Conservation (phyloP, 2,888 invertebrate species). For the Sinhomidia bicolor region DNA sequence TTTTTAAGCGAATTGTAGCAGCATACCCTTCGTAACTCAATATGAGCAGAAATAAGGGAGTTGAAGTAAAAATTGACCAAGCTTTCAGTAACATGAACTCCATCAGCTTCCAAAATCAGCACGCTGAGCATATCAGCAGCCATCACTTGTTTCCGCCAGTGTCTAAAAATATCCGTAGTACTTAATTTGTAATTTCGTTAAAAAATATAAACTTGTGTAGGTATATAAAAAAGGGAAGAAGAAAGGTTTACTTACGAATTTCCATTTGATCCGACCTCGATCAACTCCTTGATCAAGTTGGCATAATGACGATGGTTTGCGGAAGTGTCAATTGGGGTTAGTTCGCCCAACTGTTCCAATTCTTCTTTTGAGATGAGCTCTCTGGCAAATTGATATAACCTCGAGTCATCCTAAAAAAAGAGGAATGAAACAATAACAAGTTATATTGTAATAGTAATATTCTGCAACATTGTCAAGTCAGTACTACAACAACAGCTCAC, state of each 20-base stretch:
- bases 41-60: conserved; percentile 75
- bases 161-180: conserved; percentile 63
- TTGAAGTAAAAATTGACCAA: conserved; percentile 77
- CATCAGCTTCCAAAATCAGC: conserved; percentile 76
- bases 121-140: conserved; percentile 79
- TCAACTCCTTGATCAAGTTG: conserved; percentile 69
- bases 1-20: background rate
- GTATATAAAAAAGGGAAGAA: too few relatives aligned
- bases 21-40: conserved; percentile 78
- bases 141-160: conserved; percentile 79
- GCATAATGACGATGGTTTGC: conserved; percentile 67
- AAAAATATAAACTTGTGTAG: too few relatives aligned
- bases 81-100: conserved; percentile 69
- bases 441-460: background rate
- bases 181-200: too few relatives aligned
- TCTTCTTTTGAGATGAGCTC: conserved; percentile 64
- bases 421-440: too few relatives aligned
- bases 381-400: conserved; percentile 57
- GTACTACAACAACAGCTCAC: too few relatives aligned
- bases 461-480: too few relatives aligned
- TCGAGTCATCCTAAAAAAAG: conserved; percentile 61
- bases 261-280: conserved; percentile 70
- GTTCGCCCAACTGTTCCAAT: conserved; percentile 53
- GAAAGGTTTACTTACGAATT: conserved; percentile 72
- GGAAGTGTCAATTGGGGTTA: conserved; percentile 65